These are phyloP conservation scores for Seriola dumerili DNA, from an alignment of 2,113 vertebrate species.

Conservation along the genomic window DNA sequence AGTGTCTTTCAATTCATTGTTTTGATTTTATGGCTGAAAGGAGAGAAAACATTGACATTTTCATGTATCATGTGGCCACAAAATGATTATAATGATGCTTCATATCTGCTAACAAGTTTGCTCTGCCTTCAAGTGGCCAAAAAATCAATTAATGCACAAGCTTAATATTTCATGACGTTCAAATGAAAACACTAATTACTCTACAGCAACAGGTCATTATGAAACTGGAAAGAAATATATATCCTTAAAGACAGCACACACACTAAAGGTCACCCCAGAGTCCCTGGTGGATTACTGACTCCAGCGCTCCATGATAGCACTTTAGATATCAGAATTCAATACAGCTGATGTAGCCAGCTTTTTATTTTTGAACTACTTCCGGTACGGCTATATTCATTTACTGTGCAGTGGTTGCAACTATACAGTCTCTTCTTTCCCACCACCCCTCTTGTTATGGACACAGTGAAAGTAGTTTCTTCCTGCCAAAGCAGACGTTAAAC, in stretches of 20 bases:
- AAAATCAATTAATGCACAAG: background rate
- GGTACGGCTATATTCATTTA: background rate
- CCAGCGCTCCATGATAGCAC: background rate
- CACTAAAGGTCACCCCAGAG: background rate
- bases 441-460: background rate
- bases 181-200: background rate
- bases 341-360: background rate
- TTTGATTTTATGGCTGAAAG: background rate
- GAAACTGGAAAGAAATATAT: background rate
- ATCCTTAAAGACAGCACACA: conserved; percentile 7
- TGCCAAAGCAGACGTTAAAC: background rate
- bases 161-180: background rate
- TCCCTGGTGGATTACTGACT: conserved; percentile 11
- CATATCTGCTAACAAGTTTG: background rate
- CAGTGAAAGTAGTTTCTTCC: background rate
- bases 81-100: background rate
- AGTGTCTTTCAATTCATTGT: background rate
- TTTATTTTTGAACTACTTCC: conserved; percentile 14
- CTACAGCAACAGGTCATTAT: background rate
- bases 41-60: background rate
- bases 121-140: background rate
- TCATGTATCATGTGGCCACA: background rate
- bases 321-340: conserved; percentile 11
- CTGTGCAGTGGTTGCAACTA: no score
- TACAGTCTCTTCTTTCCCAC: background rate